Conservation (phyloP, 1,140 invertebrate species). For the Zophobas atratus region DNA sequence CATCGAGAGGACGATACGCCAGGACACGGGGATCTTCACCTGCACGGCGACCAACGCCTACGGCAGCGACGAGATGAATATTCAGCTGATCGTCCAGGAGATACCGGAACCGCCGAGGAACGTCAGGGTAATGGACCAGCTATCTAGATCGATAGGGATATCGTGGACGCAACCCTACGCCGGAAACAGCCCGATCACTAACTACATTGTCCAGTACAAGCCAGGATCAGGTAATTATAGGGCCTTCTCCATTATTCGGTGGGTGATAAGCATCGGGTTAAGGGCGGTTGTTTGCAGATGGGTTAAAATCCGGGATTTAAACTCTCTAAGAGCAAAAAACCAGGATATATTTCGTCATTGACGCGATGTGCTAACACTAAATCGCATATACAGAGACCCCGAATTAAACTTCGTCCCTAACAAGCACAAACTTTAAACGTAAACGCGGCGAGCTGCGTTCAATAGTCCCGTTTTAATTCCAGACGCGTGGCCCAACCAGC, state of each 20-base stretch:
- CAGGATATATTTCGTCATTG: too few species aligned
- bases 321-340: too few species aligned
- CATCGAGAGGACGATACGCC: constrained; percentile 86
- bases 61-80: constrained; percentile 92
- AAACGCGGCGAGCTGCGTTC: too few species aligned
- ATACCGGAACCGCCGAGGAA: constrained; percentile 91
- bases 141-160: constrained; percentile 84
- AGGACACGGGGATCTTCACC: constrained; percentile 91
- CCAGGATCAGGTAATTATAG: constrained; percentile 80
- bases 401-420: too few species aligned
- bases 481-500: constrained; percentile 83
- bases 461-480: constrained; percentile 55
- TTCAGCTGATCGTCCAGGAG: constrained; percentile 93
- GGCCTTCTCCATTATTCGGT: constrained; percentile 3
- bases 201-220: constrained; percentile 91
- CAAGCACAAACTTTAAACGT: too few species aligned
- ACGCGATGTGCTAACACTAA: too few species aligned
- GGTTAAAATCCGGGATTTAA: neutral
- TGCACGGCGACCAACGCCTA: constrained; percentile 91
- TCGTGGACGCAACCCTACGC: constrained; percentile 90
- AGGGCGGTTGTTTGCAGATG: neutral
- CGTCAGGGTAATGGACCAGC: constrained; percentile 86
- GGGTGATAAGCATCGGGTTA: constrained; percentile 6
- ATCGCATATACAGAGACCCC: too few species aligned
- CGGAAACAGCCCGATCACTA: constrained; percentile 90